A percentile compares a stretch with the other conserved stretches of the same genome.
phyloP scores from a whole-genome alignment of 2,888 invertebrate species.

The Lepidochitona cinerea region DNA sequence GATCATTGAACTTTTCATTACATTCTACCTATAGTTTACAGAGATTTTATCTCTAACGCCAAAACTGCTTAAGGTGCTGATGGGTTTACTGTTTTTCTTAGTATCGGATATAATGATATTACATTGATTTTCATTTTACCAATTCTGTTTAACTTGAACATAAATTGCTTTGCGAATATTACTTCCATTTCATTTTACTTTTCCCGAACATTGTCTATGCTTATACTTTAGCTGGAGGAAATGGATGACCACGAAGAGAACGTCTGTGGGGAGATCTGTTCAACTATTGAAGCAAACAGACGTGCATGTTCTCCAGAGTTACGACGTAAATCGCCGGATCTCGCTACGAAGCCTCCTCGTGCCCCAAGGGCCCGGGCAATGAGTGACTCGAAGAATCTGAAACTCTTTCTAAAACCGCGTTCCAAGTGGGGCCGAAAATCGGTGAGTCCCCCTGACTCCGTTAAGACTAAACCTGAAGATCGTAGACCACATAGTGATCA shows the following conservation, averaged over 20 bases:
- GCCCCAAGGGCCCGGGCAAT: constrained; percentile 33
- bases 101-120: no score
- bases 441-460: background rate
- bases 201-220: background rate
- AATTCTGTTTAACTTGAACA: no score
- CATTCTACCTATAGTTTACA: no score
- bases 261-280: background rate
- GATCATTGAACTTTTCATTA: no score
- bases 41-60: no score
- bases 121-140: no score
- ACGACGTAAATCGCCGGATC: background rate
- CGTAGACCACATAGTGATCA: constrained; percentile 46
- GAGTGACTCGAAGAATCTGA: background rate
- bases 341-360: constrained; percentile 32
- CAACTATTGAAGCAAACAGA: background rate
- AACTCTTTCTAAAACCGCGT: background rate
- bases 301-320: background rate
- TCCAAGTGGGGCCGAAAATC: background rate
- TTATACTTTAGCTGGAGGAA: constrained; percentile 1
- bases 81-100: no score
- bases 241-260: background rate
- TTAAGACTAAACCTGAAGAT: background rate
- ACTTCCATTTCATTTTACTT: no score
- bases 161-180: no score
- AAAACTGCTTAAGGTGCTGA: no score